Evolutionary conservation across 1,140 invertebrate species (phyloP), one percentile per base, ranked within the genome.

Genomic region (Eulimnadia texana): DNA sequence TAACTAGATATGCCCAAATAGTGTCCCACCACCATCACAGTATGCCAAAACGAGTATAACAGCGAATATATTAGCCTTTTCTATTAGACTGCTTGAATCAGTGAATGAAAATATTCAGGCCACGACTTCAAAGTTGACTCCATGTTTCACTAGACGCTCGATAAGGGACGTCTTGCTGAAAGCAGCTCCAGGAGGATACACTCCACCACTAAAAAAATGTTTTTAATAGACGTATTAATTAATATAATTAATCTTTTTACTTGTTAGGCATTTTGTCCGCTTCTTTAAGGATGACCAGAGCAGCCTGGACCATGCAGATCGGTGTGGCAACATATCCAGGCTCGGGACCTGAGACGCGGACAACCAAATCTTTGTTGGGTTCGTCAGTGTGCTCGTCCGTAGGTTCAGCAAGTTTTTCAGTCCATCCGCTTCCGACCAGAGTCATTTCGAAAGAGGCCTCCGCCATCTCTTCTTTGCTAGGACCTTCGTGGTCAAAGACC

Each of bases 281-380:
- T 71, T 96, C 88, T 47, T 80, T 80, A 0, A 95, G 73, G 62
- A 95, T 76, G 13, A 80, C 85, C 52, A 90, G 65, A 0, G 82
- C 92, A 55, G 82, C 77, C 59, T 84, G 76, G 2, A 93, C 68
- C 62, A 90, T 68, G 54, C 78, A 77, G n/a, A 79, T 80, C 33
- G 82, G 83, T 1, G 92, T 94, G 1, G 82, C 79, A 3, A 87
- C 83, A 76, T 96, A 97, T 50, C 84, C 91, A 20, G 88, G 84
- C 76, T 92, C 86, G 57, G 67, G 68, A 19, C 80, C 82, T 1
- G 72, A 72, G 20, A 83, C 74, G 73, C 69, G 29, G 0, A 81
- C 84, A 33, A 81, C 77, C 24, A 91, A 71, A 29, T 74, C 79
- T 68, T 85, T 87, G 58, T 82, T 80, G 2, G 85, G 83, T 51